Evolutionary conservation across 1,140 invertebrate species (phyloP), one percentile per base, ranked within the genome.

Genomic region (Panagrolaimus sp.): DNA sequence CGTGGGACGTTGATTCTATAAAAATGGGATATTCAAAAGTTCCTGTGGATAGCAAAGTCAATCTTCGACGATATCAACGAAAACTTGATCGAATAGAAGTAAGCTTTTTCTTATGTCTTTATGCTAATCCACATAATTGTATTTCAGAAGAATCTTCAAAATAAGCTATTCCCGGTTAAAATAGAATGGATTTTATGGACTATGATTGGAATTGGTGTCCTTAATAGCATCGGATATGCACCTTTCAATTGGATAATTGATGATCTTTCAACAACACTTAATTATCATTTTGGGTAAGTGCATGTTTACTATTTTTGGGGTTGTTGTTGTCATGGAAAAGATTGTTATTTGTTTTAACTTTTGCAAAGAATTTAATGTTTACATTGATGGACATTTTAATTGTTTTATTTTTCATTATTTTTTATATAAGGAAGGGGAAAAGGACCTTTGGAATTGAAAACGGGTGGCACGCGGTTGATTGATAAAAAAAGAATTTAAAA

Each of bases 141-240:
- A 62, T 57, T 66, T 63, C 47, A 66, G 48, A 16, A 46, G n/a
- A 13, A 31, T 20, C 20, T 68, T n/a, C 51, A 48, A 68, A 68
- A 68, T 31, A 68, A 68, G 31, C 25, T 63, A 25, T 68, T 68
- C 20, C 67, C 67, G 5, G 31, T 68, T 20, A 65, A 45, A 16
- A 14, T 46, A 27, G 67, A 68, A 68, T 68, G 67, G 67, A 5
- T 68, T 31, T n/a, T 47, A 48, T 68, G 16, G 5, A 27, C 38
- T n/a, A 14, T 63, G 27, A 62, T 48, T n/a, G n/a, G 14, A 23
- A 20, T 68, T 63, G 27, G 42, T 23, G 42, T 27, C 20, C 57
- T 42, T 16, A 57, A 57, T 57, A 27, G 4, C 11, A 57, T 57
- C n/a, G 51, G 51, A 20, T 57, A 57, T 57, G 51, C 51, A 11